Percentiles rank a stretch among this genome's conserved stretches.
Conservation (phyloP, 2,113 vertebrate genomes). For the Lepidothrix coronata region DNA sequence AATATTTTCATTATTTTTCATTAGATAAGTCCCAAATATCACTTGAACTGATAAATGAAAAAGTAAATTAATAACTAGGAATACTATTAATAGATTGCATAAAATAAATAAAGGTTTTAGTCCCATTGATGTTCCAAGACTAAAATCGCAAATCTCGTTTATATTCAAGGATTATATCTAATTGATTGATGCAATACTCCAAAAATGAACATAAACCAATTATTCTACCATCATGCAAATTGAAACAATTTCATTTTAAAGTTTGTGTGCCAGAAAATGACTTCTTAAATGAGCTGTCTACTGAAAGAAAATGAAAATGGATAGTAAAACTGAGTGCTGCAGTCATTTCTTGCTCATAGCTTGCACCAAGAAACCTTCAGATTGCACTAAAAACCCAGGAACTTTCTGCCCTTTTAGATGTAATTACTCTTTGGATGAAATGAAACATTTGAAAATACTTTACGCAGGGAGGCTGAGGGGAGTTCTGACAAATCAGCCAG, state of each 20-base stretch:
- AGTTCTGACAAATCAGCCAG: neutral
- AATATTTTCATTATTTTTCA: neutral
- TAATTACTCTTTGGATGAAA: neutral
- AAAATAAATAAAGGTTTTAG: neutral
- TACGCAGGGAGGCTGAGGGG: neutral
- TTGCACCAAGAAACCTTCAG: neutral
- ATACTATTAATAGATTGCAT: neutral
- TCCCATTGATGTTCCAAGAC: neutral
- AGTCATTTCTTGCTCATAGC: neutral
- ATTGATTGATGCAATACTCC: slow-evolving; percentile 31
- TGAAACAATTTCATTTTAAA: slow-evolving; percentile 66
- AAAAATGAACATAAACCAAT: slow-evolving; percentile 42
- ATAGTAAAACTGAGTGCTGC: neutral
- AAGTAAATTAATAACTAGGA: neutral
- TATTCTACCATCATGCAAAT: slow-evolving; percentile 42
- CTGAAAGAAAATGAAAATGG: slow-evolving; percentile 39
- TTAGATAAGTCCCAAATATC: neutral
- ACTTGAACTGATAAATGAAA: neutral
- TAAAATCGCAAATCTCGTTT: slow-evolving; percentile 42
- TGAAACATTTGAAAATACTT: slow-evolving; percentile 10
- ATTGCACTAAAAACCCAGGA: neutral
- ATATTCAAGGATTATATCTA: slow-evolving; percentile 30
- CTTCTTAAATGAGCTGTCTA: slow-evolving; percentile 52
- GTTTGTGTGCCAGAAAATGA: slow-evolving; percentile 74
- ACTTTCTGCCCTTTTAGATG: neutral